Base-by-base conservation (phyloP, 1,140 invertebrate species). In the Pachypeltis micranthus region DNA sequence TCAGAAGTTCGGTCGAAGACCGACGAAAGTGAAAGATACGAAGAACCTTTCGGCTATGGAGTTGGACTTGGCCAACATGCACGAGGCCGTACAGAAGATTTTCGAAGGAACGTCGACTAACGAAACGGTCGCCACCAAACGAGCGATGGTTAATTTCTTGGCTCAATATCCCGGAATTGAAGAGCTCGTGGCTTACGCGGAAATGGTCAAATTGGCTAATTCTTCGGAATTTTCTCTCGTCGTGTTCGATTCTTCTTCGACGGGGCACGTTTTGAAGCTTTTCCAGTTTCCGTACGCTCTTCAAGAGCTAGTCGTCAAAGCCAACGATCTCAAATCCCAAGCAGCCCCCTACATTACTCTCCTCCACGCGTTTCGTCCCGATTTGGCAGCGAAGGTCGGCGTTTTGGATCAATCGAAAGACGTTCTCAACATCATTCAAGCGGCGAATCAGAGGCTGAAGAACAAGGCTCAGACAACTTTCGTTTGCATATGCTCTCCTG, bases 181-280 rank as follows among this genome's bases (percentile, higher is more conserved):
- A 79, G 95, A 98, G 77, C 93, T 96, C 39, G 98, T 99, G 91
- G 98, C 94, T 73, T 99, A 98, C 80, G 92, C 94, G 10, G 96
- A 99, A 83, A 96, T 99, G 26, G 96, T 98, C 90, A 96, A 93
- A 85, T 89, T 98, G 60, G 93, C 98, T 0, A 91, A 94, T 74
- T 86, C 88, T 54, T 97, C 99, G 95, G 96, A 99, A 75, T 99
- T 99, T 74, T 96, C 93, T 61, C 90, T 93, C 57, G 97, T 99
- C 19, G 93, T 99, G 0, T 99, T 99, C 78, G 97, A 99, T 75
- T 99, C 97, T 21, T 97, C 97, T 2, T 97, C 97, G 4, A 99
- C 97, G 31, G 97, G 97, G n/a, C 97, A 99, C 72, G 99, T 97
- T 3, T 78, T 99, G 27, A 83, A 97, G 63, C 79, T 99, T 12